Evolutionary conservation across 2,113 vertebrate species (phyloP), one percentile per base, ranked within the genome.

Genomic region (Syngnathoides biaculeatus): DNA sequence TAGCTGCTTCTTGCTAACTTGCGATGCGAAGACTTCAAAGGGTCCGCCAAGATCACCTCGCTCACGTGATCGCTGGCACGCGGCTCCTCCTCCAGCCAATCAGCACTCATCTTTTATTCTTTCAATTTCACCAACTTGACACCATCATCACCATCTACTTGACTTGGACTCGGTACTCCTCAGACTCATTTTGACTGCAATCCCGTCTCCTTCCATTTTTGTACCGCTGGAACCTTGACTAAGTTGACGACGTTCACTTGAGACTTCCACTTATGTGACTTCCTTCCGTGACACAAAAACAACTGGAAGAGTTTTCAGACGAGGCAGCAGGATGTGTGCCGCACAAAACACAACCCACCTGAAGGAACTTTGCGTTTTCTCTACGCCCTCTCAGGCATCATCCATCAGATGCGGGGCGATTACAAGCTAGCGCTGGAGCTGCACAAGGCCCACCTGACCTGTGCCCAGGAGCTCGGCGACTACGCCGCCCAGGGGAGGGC

Each of bases 351-450:
- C 9, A 43, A 43, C 9, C 3, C 22, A 2, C 22, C 50, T 52
- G n/a, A 10, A 7, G 19, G n/a, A 17, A 7, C 14, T 59, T 19
- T 3, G 19, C 6, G 24, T 10, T 39, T 30, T n/a, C 8, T 53
- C 3, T n/a, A n/a, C n/a, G n/a, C n/a, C 42, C 8, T 65, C 27
- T 14, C 88, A 98, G 96, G 96, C 17, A 98, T 98, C 82, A 96
- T 98, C 50, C 94, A 98, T 84, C 96, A 98, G 92, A 97, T 98
- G 95, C 96, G 94, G 65, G 95, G 95, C 0, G 96, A 98, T 76
- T 98, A 96, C 0, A 94, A 97, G 43, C 64, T 89, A 0, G 96
- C 96, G 0, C 93, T 98, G 88, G 93, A 93, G 79, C 93, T 97
- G 76, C 96, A 98, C 81, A 97, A 96, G 84, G 87, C 89, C 0